Evolutionary conservation across 2,113 vertebrate genomes (phyloP), one percentile per base, ranked within the genome.

Genomic region (Stegostoma tigrinum): DNA sequence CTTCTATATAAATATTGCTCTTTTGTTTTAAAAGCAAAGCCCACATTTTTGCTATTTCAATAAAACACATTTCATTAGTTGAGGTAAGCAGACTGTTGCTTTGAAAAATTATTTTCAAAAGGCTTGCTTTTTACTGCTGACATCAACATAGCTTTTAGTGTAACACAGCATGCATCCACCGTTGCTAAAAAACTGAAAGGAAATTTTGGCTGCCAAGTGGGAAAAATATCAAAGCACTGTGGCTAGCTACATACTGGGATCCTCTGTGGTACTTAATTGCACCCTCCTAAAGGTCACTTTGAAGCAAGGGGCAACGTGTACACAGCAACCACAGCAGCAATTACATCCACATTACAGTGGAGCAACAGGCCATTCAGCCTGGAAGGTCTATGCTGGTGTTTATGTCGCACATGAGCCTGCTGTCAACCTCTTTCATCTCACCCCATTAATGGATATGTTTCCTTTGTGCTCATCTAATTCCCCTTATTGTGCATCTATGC

Each of bases 121-220:
- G 96, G 96, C 96, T 96, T 96, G 96, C 97, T 98, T 98, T 98
- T 98, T 97, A 97, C 97, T 98, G 98, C 98, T 98, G 98, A 98
- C 97, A 98, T 98, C 97, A 97, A 98, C 97, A 98, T 98, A 97
- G 97, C 98, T 98, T 97, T 98, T 97, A 97, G 86, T 96, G 96
- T 96, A 95, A 97, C 97, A 96, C 98, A 97, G 98, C 98, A 23
- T 97, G 98, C 96, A 96, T 96, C 96, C 97, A 96, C 96, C 97
- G 96, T 96, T 97, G 97, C 97, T 97, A 96, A 97, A 97, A 97
- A 97, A 96, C 97, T 96, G 95, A 97, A 97, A 97, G 97, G 96
- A 97, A 96, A 96, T 96, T 96, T 96, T 91, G 96, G 96, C 95
- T 96, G 96, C 45, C 52, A 95, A 95, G 0, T 80, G 95, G 91